A percentile compares a stretch with the other conserved stretches of the same genome.
These are phyloP conservation scores for Malurus alboscapulatus DNA, from an alignment of 2,113 vertebrate species.

Conservation along the genomic window DNA sequence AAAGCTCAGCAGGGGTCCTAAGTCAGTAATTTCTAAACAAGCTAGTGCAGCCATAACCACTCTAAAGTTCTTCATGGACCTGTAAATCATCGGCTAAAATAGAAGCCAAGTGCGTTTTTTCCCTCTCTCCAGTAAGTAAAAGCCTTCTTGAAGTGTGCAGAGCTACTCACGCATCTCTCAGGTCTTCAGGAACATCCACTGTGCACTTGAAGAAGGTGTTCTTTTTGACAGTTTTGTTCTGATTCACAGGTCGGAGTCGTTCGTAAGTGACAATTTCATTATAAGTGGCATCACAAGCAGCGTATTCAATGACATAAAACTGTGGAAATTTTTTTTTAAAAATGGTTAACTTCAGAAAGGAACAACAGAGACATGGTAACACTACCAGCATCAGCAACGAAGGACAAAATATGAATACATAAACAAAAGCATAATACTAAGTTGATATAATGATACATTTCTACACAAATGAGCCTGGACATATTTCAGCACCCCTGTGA, in stretches of 20 bases:
- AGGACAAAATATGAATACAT: neutral
- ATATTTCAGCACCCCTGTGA: neutral
- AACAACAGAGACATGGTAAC: neutral
- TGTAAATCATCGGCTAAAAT: neutral
- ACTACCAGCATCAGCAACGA: neutral
- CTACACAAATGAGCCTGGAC: neutral
- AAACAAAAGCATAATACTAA: neutral
- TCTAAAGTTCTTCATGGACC: neutral
- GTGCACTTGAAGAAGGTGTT: slow-evolving; percentile 84
- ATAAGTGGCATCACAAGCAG: slow-evolving; percentile 86
- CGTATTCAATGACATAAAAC: slow-evolving; percentile 87
- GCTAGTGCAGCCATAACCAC: neutral
- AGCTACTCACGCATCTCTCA: slow-evolving; percentile 83
- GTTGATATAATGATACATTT: neutral
- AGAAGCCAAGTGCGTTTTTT: neutral
- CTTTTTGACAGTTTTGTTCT: slow-evolving; percentile 83
- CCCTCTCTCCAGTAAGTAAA: neutral
- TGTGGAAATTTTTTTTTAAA: neutral
- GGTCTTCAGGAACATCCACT: slow-evolving; percentile 83
- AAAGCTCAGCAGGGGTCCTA: neutral
- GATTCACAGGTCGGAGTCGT: slow-evolving; percentile 83
- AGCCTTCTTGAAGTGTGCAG: neutral
- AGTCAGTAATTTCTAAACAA: neutral
- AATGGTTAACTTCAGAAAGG: neutral
- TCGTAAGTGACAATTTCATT: slow-evolving; percentile 86